Evolutionary conservation across 2,888 invertebrate species (phyloP).

Genomic region (Lepidocyrtoides sp.): DNA sequence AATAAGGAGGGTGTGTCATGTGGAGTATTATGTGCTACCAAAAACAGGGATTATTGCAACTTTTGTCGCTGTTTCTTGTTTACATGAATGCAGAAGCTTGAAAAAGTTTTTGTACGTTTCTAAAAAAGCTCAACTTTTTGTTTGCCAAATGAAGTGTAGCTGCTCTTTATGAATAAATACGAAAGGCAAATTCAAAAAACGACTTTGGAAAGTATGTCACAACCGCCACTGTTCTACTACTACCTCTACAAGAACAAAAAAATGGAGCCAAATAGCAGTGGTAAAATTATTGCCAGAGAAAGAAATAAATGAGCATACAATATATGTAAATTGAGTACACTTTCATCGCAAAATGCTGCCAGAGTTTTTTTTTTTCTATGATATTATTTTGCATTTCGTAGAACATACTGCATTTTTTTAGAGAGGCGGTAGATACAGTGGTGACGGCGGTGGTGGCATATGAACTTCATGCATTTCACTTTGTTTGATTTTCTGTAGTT

Average conservation of each 20-base stretch:
- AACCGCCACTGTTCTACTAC: not conserved
- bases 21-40: not conserved
- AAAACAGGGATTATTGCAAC: slow-evolving; percentile 1
- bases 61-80: slow-evolving; percentile 12
- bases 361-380: not conserved
- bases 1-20: not conserved
- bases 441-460: not conserved
- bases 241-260: not conserved
- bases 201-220: not conserved
- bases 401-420: not conserved
- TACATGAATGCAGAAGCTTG: not conserved
- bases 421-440: not conserved
- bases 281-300: not conserved
- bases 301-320: not conserved
- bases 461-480: not conserved
- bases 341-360: not conserved
- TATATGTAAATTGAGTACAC: slow-evolving; percentile 3
- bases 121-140: not conserved
- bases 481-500: too few relatives aligned
- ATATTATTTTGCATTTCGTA: not conserved
- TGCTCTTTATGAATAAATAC: slow-evolving; percentile 9
- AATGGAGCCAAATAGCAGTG: not conserved
- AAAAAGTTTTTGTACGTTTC: too few relatives aligned
- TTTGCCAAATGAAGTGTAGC: slow-evolving; percentile 29
- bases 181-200: not conserved